These are phyloP conservation scores for Pocillopora meandrina DNA, from an alignment of 92 coral and sea anemone species.

Conservation along the genomic window DNA sequence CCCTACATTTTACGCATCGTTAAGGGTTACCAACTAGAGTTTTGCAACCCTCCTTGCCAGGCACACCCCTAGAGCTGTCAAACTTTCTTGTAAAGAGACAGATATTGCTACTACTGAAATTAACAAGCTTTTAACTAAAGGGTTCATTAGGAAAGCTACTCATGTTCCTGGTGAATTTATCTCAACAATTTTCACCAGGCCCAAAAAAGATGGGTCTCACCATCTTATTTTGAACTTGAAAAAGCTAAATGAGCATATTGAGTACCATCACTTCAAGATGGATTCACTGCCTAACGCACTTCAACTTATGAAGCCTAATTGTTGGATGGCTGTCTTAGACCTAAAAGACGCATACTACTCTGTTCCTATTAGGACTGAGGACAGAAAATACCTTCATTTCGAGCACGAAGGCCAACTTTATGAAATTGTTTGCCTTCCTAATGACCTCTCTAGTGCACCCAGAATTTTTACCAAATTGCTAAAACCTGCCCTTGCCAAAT, in stretches of 20 bases:
- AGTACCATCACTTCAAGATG: constrained; percentile 60
- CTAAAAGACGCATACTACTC: constrained; percentile 48
- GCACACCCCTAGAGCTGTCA: neutral
- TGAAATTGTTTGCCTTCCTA: constrained; percentile 61
- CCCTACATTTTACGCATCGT: too few relatives aligned
- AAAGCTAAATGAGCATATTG: constrained; percentile 32
- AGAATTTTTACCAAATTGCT: constrained; percentile 57
- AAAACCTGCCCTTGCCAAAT: constrained; percentile 40
- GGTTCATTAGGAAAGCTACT: neutral
- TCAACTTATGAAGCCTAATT: constrained; percentile 38
- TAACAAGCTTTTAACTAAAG: constrained; percentile 2
- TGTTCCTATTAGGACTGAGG: constrained; percentile 46
- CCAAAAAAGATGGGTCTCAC: constrained; percentile 14
- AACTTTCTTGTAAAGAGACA: neutral
- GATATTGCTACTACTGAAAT: neutral
- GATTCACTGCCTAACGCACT: constrained; percentile 37
- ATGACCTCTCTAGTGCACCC: constrained; percentile 58
- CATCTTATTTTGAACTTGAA: constrained; percentile 4
- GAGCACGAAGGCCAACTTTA: constrained; percentile 15
- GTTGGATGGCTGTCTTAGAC: constrained; percentile 60
- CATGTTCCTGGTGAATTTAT: constrained; percentile 15
- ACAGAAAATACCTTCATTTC: constrained; percentile 42
- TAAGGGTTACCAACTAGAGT: neutral
- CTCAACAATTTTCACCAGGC: constrained; percentile 19
- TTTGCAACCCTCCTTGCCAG: too few relatives aligned